phyloP scores from a whole-genome alignment of 2,888 invertebrate genomes.

The Mesorhabditis sp. region DNA sequence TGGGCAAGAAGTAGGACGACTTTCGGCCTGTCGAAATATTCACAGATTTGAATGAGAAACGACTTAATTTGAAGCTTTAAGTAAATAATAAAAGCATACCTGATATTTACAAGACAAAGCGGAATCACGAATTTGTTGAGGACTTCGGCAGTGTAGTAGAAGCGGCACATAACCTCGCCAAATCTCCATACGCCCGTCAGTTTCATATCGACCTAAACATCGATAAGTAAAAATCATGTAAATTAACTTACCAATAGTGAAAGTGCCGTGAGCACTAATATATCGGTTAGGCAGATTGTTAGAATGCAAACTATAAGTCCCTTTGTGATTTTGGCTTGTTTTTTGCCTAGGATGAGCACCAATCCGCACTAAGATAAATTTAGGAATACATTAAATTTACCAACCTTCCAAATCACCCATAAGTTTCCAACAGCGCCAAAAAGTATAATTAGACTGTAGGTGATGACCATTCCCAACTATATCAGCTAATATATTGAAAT shows the following conservation, averaged over 20 bases:
- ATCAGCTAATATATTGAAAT: neutral
- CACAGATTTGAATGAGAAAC: neutral
- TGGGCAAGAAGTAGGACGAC: conserved; percentile 8
- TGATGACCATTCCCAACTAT: conserved; percentile 12
- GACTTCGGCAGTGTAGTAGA: conserved; percentile 27
- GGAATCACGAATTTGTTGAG: conserved; percentile 40
- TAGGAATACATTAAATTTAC: neutral
- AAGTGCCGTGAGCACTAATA: conserved; percentile 22
- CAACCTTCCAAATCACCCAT: conserved; percentile 35
- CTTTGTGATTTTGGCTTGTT: conserved; percentile 13
- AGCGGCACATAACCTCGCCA: conserved; percentile 15
- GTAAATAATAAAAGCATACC: conserved; percentile 6
- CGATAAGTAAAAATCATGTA: neutral
- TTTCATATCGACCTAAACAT: conserved; percentile 3
- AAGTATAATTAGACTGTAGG: conserved; percentile 24
- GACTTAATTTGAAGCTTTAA: neutral
- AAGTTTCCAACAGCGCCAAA: conserved; percentile 27
- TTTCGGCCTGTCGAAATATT: neutral
- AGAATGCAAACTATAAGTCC: conserved; percentile 23
- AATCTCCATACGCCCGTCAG: conserved; percentile 25
- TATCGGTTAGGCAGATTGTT: conserved; percentile 27
- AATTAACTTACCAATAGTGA: conserved; percentile 17
- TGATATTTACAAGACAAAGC: conserved; percentile 31
- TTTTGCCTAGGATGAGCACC: conserved; percentile 19
- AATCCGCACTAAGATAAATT: conserved; percentile 10